Percentiles rank a stretch among this genome's conserved stretches.
These are phyloP conservation scores for Phalera bucephala DNA, from an alignment of 2,888 invertebrate genomes.

Conservation along the genomic window DNA sequence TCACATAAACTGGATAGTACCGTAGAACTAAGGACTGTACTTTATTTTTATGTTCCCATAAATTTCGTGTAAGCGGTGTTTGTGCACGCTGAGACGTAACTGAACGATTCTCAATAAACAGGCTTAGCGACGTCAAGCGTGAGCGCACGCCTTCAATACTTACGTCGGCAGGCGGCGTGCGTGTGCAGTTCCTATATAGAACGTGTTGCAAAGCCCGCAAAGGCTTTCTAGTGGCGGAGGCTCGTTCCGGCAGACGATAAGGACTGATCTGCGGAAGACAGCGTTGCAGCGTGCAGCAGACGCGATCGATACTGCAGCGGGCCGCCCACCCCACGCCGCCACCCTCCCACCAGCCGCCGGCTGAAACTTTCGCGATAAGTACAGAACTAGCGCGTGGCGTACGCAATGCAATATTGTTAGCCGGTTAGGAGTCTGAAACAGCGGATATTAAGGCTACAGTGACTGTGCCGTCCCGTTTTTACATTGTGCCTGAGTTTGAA, in stretches of 20 bases:
- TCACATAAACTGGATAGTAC: conserved; percentile 20
- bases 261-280: conserved; percentile 81
- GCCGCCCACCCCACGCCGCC: conserved; percentile 29
- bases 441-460: conserved; percentile 80
- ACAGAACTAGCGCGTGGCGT: conserved; percentile 81
- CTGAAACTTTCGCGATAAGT: conserved; percentile 82
- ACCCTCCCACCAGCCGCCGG: conserved; percentile 46
- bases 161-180: conserved; percentile 49
- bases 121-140: conserved; percentile 54
- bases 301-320: conserved; percentile 79
- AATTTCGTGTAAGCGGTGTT: conserved; percentile 33
- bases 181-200: conserved; percentile 43
- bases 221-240: conserved; percentile 63
- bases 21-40: conserved; percentile 26
- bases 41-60: conserved; percentile 40
- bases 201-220: conserved; percentile 62
- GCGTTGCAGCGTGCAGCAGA: conserved; percentile 77
- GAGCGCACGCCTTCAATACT: conserved; percentile 49
- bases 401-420: conserved; percentile 83
- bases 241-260: conserved; percentile 74
- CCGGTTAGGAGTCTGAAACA: conserved; percentile 79
- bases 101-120: conserved; percentile 60
- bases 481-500: conserved; percentile 68
- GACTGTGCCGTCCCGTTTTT: conserved; percentile 67
- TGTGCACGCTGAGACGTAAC: conserved; percentile 37